Percentiles rank a stretch among this genome's conserved stretches.
Evolutionary conservation across 2,888 invertebrate species (phyloP).

Genomic region (Stenoptilia bipunctidactyla): DNA sequence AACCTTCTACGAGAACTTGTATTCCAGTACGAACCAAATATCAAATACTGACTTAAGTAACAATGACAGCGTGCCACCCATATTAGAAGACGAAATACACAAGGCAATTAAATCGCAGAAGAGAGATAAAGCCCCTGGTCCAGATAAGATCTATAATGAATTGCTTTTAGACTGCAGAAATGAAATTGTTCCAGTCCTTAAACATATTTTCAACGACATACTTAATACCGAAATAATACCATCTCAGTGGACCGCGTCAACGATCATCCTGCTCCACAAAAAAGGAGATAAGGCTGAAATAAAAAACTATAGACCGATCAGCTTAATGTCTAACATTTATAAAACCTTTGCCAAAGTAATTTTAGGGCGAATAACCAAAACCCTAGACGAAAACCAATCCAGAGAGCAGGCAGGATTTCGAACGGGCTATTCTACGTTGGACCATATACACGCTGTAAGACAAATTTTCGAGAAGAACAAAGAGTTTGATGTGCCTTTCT

Average conservation of each 20-base stretch:
- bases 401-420: slow-evolving; percentile 9
- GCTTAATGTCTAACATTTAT: slow-evolving; percentile 5
- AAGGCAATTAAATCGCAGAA: slow-evolving; percentile 3
- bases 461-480: slow-evolving; percentile 3
- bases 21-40: too few relatives aligned
- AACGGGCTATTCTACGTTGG: slow-evolving; percentile 7
- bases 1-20: too few relatives aligned
- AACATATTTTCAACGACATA: slow-evolving; percentile 8
- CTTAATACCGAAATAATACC: slow-evolving; percentile 5
- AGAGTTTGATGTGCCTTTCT: slow-evolving; percentile 1
- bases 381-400: slow-evolving; percentile 10
- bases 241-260: slow-evolving; percentile 8
- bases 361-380: slow-evolving; percentile 4
- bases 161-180: not conserved
- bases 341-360: slow-evolving; percentile 1
- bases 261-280: slow-evolving; percentile 9
- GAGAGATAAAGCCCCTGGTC: slow-evolving; percentile 1
- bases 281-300: slow-evolving; percentile 5
- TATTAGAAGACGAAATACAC: not conserved
- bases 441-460: slow-evolving; percentile 6
- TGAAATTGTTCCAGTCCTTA: not conserved
- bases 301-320: slow-evolving; percentile 7
- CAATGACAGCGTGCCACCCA: too few relatives aligned
- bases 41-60: too few relatives aligned
- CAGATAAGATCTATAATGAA: not conserved